These are phyloP conservation scores for Heliconius hortense DNA, from an alignment of 2,888 invertebrate species.

Conservation along the genomic window DNA sequence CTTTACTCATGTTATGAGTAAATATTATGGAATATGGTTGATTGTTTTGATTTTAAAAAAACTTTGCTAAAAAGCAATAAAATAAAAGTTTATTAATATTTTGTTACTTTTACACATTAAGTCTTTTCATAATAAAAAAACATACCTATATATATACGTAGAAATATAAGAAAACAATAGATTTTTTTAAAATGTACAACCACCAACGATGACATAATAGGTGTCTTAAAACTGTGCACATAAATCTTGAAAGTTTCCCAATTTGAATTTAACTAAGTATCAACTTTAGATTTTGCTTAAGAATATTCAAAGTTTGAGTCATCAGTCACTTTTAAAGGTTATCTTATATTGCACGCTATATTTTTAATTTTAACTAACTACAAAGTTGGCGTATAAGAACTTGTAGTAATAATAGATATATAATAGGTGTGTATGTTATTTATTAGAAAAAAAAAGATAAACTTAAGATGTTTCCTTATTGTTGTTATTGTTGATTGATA, in stretches of 20 bases:
- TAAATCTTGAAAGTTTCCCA: conserved; percentile 77
- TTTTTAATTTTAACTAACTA: conserved; percentile 10
- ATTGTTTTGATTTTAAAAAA: background rate
- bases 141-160: background rate
- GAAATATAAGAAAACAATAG: background rate
- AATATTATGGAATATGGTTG: too few species aligned
- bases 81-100: too few species aligned
- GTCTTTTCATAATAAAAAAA: background rate
- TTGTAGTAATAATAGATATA: background rate
- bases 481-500: too few species aligned
- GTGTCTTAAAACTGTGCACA: conserved; percentile 70
- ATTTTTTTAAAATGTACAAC: conserved; percentile 44
- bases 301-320: conserved; percentile 55
- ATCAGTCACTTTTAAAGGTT: conserved; percentile 34
- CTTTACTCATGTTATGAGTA: background rate
- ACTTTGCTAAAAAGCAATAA: background rate
- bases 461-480: too few species aligned
- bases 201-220: conserved; percentile 66
- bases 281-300: conserved; percentile 71
- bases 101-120: background rate
- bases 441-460: too few species aligned
- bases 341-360: conserved; percentile 23
- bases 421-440: too few species aligned
- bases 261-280: conserved; percentile 75
- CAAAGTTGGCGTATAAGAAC: background rate